Percentiles rank a stretch among this genome's conserved stretches.
These are phyloP conservation scores for Eupithecia dodoneata DNA, from an alignment of 2,888 invertebrate genomes.

Conservation along the genomic window DNA sequence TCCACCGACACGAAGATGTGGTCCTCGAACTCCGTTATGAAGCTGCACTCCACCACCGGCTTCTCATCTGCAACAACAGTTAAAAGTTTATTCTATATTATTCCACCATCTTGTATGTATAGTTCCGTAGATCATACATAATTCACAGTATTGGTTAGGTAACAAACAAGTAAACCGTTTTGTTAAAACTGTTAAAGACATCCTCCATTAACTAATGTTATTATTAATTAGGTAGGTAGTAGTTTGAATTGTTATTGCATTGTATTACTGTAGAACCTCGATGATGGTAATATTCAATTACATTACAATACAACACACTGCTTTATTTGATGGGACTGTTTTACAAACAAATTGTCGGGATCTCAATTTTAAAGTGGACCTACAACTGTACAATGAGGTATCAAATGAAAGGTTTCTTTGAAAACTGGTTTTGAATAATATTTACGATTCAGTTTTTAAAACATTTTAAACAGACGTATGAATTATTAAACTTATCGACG, in stretches of 20 bases:
- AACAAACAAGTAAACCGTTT: no score
- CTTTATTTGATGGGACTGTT: neutral
- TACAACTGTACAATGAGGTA: neutral
- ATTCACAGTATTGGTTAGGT: neutral
- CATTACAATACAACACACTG: neutral
- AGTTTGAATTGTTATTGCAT: no score
- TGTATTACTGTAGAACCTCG: no score
- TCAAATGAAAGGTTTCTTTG: neutral
- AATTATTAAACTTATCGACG: no score
- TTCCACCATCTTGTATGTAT: no score
- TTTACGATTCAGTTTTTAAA: no score
- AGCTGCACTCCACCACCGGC: constrained; percentile 97
- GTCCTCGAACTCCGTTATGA: constrained; percentile 99
- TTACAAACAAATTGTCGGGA: neutral
- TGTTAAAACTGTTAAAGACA: no score
- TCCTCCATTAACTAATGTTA: no score
- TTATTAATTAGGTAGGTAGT: no score
- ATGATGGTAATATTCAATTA: constrained; percentile 72
- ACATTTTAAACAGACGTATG: no score
- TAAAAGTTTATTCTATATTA: neutral
- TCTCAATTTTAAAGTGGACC: neutral
- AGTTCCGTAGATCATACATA: no score
- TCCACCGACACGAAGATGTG: constrained; percentile 99
- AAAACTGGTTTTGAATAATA: no score
- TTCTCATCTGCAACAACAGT: constrained; percentile 85